Base-by-base conservation (phyloP, 2,113 vertebrate species). In the Pycnonotus jocosus region DNA sequence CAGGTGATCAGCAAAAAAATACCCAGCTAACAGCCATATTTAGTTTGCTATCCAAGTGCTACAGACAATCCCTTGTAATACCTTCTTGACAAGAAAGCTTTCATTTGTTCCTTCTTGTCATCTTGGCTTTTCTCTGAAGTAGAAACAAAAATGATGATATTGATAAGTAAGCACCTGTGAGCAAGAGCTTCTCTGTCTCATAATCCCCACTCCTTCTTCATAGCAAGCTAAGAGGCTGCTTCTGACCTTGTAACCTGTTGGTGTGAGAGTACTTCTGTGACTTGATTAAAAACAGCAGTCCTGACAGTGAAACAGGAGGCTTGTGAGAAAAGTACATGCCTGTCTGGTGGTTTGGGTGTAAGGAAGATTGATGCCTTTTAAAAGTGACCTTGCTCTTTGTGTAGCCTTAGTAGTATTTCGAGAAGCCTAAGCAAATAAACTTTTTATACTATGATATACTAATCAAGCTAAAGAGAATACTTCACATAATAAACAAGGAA, bases 221-320 rank as follows among this genome's bases (percentile, higher is more conserved):
- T 47, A 61, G 82, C 72, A 68, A 90, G 65, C 72, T 31, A 51
- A 83, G 90, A 94, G 87, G 64, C 82, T 76, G 38, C 51, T 90
- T 86, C 91, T 95, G 84, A 88, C 80, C 88, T 94, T 87, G 62
- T 83, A 74, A 92, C 94, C 95, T 95, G 86, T 93, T 96, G 93
- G 88, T 92, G 66, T 70, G 84, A 86, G 76, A 62, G 53, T 80
- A 45, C 58, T 83, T 90, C 79, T 92, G 60, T 93, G 91, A 47
- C 64, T 93, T 92, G 92, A 94, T 92, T 95, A 94, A 93, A 89
- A 82, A 71, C 86, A 90, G 65, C 66, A 78, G 60, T 60, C 83
- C 95, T 86, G 71, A 69, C 83, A 72, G 72, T 79, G 80, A 76
- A 91, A 70, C 51, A 66, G 70, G 95, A 96, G n/a, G 50, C 51